phyloP scores from a whole-genome alignment of 2,797 vertebrate species.

The Propithecus perrieri region DNA sequence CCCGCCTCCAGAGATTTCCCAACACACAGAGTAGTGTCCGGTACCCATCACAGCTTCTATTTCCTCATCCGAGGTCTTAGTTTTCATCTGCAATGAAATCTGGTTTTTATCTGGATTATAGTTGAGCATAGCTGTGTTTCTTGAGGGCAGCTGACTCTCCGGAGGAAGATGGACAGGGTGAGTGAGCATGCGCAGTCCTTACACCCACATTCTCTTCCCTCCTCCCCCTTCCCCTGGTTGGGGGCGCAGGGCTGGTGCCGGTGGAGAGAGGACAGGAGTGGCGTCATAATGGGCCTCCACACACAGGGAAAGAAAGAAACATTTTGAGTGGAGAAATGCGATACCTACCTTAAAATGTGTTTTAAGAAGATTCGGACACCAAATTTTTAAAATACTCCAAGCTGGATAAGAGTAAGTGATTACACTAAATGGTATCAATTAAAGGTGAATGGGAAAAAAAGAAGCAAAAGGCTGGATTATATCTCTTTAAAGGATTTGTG shows the following conservation, averaged over 20 bases:
- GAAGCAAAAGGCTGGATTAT: not conserved
- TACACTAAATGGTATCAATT: not conserved
- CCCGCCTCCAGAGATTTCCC: not conserved
- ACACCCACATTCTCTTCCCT: not conserved
- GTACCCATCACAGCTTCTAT: not conserved
- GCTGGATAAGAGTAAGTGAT: not conserved
- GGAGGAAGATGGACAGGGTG: not conserved
- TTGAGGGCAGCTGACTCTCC: not conserved
- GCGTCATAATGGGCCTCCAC: not conserved
- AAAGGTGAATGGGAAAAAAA: not conserved
- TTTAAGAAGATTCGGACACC: not conserved
- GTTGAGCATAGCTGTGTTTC: not conserved
- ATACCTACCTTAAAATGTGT: not conserved
- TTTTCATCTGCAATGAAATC: not conserved
- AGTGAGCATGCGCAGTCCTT: not conserved
- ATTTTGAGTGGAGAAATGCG: not conserved
- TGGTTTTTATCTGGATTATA: not conserved
- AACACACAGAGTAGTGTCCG: accelerated
- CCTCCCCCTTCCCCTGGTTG: not conserved
- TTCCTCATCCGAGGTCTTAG: not conserved
- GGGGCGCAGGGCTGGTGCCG: not conserved
- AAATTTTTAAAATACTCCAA: not conserved
- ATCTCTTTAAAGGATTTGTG: not conserved
- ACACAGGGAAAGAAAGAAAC: not conserved
- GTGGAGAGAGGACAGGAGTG: accelerated